Percentiles rank a stretch among this genome's conserved stretches.
phyloP scores from a whole-genome alignment of 1,140 invertebrate genomes.

The Pseudomyrmex gracilis region DNA sequence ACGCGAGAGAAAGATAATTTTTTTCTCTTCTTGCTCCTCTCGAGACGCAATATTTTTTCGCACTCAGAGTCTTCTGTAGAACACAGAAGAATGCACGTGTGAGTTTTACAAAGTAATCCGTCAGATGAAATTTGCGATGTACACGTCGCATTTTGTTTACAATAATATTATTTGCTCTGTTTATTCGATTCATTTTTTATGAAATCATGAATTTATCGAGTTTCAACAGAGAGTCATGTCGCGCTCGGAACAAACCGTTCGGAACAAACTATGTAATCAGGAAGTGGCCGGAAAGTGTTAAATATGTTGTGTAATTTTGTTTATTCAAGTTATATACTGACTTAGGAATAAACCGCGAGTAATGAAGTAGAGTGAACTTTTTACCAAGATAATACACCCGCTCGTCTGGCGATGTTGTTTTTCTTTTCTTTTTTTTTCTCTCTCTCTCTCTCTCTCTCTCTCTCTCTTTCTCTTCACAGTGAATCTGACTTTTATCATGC shows the following conservation, averaged over 20 bases:
- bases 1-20: conserved; percentile 9
- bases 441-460: too few relatives aligned
- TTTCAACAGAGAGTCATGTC: too few relatives aligned
- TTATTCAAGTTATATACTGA: not conserved
- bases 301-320: not conserved
- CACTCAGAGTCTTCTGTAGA: not conserved
- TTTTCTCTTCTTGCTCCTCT: not conserved
- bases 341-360: conserved; percentile 19
- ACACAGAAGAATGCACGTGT: conserved; percentile 13
- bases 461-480: not conserved
- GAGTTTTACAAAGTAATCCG: not conserved
- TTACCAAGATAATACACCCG: conserved; percentile 10
- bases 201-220: not conserved
- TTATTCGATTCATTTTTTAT: too few relatives aligned
- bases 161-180: conserved; percentile 1
- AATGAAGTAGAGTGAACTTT: conserved; percentile 40
- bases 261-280: not conserved
- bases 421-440: too few relatives aligned
- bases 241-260: not conserved
- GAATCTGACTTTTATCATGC: conserved; percentile 29
- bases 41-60: conserved; percentile 17
- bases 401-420: conserved; percentile 10
- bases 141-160: not conserved
- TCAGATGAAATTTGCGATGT: not conserved
- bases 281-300: not conserved